A percentile compares a stretch with the other conserved stretches of the same genome.
Conservation (phyloP, 2,797 vertebrate genomes). For the Semotilus atromaculatus region DNA sequence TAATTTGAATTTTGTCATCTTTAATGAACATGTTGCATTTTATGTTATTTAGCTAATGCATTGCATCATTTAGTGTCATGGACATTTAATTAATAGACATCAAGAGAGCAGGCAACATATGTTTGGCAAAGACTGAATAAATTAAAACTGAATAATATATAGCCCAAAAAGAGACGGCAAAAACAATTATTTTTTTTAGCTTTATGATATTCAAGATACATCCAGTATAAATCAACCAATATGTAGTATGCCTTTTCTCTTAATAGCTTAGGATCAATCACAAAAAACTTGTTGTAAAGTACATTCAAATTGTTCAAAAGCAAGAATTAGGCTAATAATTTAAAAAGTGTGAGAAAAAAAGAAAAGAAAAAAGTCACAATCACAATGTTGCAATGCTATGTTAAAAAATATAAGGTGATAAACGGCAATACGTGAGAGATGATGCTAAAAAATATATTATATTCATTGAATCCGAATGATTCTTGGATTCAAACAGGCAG, state of each 20-base stretch:
- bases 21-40: background rate
- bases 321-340: background rate
- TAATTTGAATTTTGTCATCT: background rate
- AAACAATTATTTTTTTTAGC: too few relatives aligned
- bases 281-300: background rate
- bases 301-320: background rate
- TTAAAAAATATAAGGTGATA: too few relatives aligned
- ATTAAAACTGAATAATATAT: too few relatives aligned
- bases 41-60: too few relatives aligned
- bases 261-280: background rate
- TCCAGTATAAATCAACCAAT: background rate
- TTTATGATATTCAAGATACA: too few relatives aligned
- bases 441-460: background rate
- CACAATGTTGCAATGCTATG: background rate
- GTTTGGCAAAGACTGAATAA: background rate
- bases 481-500: background rate
- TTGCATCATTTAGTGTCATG: background rate
- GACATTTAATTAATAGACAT: background rate
- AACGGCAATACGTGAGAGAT: background rate
- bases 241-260: background rate
- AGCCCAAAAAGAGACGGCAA: too few relatives aligned
- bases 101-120: background rate
- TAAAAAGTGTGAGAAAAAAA: background rate
- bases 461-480: background rate
- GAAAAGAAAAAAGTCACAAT: too few relatives aligned